Conservation (phyloP, 2,113 vertebrate species). For the Neodon shergylaensis region DNA sequence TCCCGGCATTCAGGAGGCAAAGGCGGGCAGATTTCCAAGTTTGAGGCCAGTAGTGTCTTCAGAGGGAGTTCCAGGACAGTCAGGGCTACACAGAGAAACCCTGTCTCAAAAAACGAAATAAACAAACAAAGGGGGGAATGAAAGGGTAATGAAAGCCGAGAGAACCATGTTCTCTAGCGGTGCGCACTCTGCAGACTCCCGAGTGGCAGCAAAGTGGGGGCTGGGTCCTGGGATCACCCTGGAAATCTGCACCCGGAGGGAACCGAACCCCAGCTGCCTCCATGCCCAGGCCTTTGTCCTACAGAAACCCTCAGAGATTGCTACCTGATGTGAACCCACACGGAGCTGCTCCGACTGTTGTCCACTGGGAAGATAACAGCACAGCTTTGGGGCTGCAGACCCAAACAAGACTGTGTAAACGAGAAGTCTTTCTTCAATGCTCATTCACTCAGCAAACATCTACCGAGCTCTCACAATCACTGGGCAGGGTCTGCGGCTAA, state of each 20-base stretch:
- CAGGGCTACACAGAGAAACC: not conserved
- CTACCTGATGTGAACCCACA: slow-evolving; percentile 66
- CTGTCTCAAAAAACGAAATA: not conserved
- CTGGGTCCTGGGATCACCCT: slow-evolving; percentile 35
- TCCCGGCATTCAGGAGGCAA: not conserved
- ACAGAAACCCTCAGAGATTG: slow-evolving; percentile 54
- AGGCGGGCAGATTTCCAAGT: not conserved
- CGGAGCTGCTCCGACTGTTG: slow-evolving; percentile 17
- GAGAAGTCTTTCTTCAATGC: slow-evolving; percentile 9
- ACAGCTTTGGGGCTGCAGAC: slow-evolving; percentile 50
- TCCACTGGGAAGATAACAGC: not conserved
- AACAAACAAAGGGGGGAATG: too few relatives aligned
- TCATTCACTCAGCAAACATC: slow-evolving; percentile 40
- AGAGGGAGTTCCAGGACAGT: not conserved
- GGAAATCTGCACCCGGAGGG: slow-evolving; percentile 36
- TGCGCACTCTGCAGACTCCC: not conserved
- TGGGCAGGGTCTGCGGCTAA: not conserved
- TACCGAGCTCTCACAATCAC: slow-evolving; percentile 5
- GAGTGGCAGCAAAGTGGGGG: slow-evolving; percentile 45
- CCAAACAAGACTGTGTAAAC: slow-evolving; percentile 41
- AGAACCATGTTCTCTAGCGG: not conserved
- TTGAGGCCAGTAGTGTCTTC: not conserved
- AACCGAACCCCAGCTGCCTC: slow-evolving; percentile 47
- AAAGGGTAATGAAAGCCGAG: not conserved
- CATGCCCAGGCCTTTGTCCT: slow-evolving; percentile 44